A percentile compares a stretch with the other conserved stretches of the same genome.
phyloP scores from a whole-genome alignment of 2,888 invertebrate genomes.

The Callyntrura sp. region DNA sequence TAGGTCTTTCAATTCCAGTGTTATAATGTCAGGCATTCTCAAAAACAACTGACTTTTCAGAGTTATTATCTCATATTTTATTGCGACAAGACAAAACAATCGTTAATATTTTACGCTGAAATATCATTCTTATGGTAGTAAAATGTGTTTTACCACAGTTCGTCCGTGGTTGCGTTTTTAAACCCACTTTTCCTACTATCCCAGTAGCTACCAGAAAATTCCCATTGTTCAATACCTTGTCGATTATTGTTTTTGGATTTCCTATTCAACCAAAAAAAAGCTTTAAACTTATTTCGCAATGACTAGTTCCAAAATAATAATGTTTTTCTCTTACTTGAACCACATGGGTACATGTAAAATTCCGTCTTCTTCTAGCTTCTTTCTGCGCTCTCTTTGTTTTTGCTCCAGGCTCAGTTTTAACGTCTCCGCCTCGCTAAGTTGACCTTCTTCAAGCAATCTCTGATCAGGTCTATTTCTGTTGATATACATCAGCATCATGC shows the following conservation, averaged over 20 bases:
- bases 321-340: constrained; percentile 88
- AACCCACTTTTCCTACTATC: constrained; percentile 90
- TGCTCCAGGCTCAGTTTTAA: constrained; percentile 91
- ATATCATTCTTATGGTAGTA: constrained; percentile 30
- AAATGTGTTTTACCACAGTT: constrained; percentile 88
- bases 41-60: constrained; percentile 39
- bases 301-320: not conserved
- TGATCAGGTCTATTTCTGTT: constrained; percentile 91
- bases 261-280: constrained; percentile 84
- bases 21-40: constrained; percentile 57
- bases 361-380: constrained; percentile 88
- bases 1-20: constrained; percentile 69
- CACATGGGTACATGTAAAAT: constrained; percentile 86
- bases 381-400: constrained; percentile 90
- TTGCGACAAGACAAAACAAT: constrained; percentile 58
- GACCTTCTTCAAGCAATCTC: constrained; percentile 90
- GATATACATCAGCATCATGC: not conserved
- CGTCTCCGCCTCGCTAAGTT: constrained; percentile 90
- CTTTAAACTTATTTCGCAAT: not conserved
- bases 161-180: constrained; percentile 86
- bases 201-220: constrained; percentile 92
- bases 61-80: constrained; percentile 56
- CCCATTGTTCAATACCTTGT: constrained; percentile 89
- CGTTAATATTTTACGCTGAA: constrained; percentile 14
- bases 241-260: constrained; percentile 85